A percentile compares a stretch with the other conserved stretches of the same genome.
Evolutionary conservation across 2,797 vertebrate genomes (phyloP).

Genomic region (Falco berigora): DNA sequence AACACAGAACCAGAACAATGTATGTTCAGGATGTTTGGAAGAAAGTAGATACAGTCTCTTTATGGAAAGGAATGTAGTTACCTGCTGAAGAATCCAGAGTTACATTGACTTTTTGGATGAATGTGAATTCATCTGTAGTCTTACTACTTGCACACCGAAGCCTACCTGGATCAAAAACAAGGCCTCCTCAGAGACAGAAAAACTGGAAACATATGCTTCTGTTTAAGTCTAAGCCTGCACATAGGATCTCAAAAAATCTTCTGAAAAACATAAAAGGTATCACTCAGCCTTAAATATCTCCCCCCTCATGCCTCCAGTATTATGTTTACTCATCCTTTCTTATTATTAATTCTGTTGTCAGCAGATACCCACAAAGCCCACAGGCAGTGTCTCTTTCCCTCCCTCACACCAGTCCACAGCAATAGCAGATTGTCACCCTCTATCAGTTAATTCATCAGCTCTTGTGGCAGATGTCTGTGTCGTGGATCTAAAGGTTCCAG

Average conservation of each 20-base stretch:
- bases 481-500: conserved; percentile 3
- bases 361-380: not conserved
- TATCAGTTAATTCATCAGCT: not conserved
- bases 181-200: not conserved
- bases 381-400: not conserved
- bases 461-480: not conserved
- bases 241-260: not conserved
- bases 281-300: not conserved
- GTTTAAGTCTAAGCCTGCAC: not conserved
- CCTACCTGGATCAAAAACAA: not conserved
- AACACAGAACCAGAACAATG: not conserved
- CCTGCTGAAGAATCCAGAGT: not conserved
- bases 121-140: not conserved
- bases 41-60: not conserved
- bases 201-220: not conserved
- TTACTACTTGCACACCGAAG: not conserved
- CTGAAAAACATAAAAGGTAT: not conserved
- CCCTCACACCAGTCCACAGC: not conserved
- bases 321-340: not conserved
- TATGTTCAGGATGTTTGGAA: not conserved
- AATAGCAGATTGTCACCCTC: not conserved
- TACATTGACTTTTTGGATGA: not conserved
- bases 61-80: not conserved
- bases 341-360: not conserved
- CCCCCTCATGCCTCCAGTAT: not conserved